These are phyloP conservation scores for Troides oblongomaculatus DNA, from an alignment of 2,888 invertebrate genomes.

Conservation along the genomic window DNA sequence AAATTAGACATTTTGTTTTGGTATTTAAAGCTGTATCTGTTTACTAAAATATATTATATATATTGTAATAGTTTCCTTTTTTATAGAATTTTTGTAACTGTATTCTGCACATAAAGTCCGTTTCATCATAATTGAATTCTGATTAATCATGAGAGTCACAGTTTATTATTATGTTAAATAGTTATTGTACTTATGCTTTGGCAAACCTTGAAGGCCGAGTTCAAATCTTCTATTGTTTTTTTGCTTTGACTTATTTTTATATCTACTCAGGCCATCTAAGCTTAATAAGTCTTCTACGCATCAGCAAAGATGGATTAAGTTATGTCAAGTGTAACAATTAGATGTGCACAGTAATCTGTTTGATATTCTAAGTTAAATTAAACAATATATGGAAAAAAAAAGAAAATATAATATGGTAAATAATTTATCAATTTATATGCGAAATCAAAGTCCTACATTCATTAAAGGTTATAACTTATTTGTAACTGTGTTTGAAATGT, in stretches of 20 bases:
- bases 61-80: neutral
- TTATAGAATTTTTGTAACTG: neutral
- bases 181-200: constrained; percentile 25
- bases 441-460: too few species aligned
- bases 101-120: neutral
- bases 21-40: too few species aligned
- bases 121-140: constrained; percentile 2
- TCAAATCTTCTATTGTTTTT: constrained; percentile 18
- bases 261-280: constrained; percentile 3
- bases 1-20: too few species aligned
- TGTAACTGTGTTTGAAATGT: too few species aligned
- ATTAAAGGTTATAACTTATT: too few species aligned
- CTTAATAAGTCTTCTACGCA: neutral
- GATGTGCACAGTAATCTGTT: too few species aligned
- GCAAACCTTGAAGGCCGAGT: constrained; percentile 24
- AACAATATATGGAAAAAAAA: too few species aligned
- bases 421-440: too few species aligned
- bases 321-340: too few species aligned
- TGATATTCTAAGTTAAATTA: too few species aligned
- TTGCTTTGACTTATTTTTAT: constrained; percentile 3
- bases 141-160: constrained; percentile 3
- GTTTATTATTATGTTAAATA: constrained; percentile 29
- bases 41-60: too few species aligned
- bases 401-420: too few species aligned
- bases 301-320: neutral